These are phyloP conservation scores for Aricia agestis DNA, from an alignment of 1,140 invertebrate species.

Conservation along the genomic window DNA sequence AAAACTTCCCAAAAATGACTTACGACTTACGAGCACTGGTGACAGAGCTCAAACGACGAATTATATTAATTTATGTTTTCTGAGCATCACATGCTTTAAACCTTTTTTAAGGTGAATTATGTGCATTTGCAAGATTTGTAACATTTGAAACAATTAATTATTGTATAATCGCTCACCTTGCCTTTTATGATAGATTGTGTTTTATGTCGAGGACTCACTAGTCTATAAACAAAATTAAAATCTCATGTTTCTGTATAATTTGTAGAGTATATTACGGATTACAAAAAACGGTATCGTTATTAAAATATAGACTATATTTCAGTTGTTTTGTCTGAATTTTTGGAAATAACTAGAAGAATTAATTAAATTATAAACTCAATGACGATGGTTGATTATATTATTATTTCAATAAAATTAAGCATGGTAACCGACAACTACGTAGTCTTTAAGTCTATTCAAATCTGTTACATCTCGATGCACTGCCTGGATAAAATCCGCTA, in stretches of 20 bases:
- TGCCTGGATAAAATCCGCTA: background rate
- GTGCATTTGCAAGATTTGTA: background rate
- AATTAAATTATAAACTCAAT: too few relatives aligned
- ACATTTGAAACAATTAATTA: background rate
- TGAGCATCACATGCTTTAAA: too few relatives aligned
- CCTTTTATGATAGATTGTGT: conserved; percentile 3
- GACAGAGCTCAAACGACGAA: too few relatives aligned
- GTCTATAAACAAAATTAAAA: background rate
- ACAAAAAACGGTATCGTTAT: too few relatives aligned
- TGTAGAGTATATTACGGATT: background rate
- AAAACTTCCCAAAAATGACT: too few relatives aligned
- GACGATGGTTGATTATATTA: background rate
- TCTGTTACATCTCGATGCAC: background rate
- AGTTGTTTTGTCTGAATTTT: too few relatives aligned
- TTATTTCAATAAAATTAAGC: background rate
- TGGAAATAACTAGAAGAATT: too few relatives aligned
- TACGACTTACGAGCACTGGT: too few relatives aligned
- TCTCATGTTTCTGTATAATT: background rate
- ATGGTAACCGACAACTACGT: background rate
- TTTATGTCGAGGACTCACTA: background rate
- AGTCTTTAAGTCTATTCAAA: background rate
- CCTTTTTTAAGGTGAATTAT: background rate
- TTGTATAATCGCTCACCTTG: background rate
- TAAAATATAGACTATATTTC: too few relatives aligned
- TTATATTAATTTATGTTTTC: too few relatives aligned